Evolutionary conservation across 1,140 invertebrate genomes (phyloP).

Genomic region (Trichonephila inaurata): DNA sequence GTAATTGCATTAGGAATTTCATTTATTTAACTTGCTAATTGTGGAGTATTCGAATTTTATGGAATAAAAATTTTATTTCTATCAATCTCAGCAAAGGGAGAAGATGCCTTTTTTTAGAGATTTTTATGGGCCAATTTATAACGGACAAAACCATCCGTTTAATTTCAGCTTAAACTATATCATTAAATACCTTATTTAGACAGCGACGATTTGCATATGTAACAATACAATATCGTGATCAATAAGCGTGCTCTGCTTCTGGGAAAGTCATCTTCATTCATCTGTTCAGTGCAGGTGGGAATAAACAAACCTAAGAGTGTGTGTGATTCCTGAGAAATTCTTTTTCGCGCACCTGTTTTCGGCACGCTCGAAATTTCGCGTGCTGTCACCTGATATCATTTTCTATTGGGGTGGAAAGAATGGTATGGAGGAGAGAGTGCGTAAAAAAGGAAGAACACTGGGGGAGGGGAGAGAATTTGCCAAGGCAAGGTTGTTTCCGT

Average conservation of each 20-base stretch:
- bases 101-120: no score
- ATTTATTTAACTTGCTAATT: no score
- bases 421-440: neutral
- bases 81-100: no score
- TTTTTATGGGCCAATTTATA: no score
- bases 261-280: neutral
- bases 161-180: no score
- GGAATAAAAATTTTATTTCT: no score
- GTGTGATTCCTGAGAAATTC: neutral
- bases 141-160: no score
- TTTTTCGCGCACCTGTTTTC: slow-evolving; percentile 35
- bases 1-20: no score
- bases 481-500: slow-evolving; percentile 32
- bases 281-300: slow-evolving; percentile 4
- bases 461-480: neutral
- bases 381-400: slow-evolving; percentile 49
- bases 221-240: neutral
- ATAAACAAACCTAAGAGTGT: neutral
- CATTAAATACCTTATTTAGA: neutral
- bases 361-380: neutral
- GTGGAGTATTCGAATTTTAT: no score
- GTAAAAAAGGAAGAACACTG: neutral
- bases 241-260: neutral
- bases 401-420: neutral
- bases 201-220: neutral